These are phyloP conservation scores for Montipora cactus DNA, from an alignment of 64 coral and sea anemone genomes.

Conservation along the genomic window DNA sequence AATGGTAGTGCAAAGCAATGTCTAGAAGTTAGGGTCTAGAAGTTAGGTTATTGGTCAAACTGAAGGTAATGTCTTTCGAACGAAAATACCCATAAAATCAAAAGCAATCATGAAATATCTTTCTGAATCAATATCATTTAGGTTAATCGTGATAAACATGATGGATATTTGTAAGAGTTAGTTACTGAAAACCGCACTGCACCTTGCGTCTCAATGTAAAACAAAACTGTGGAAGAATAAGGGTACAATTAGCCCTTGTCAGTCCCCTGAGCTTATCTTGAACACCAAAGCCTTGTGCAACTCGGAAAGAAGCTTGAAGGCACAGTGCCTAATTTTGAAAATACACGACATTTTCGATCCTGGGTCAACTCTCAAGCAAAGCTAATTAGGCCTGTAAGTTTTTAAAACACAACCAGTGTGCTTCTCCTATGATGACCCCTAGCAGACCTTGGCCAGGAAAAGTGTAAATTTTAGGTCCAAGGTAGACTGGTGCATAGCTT, in stretches of 20 bases:
- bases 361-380: conserved; percentile 84
- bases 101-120: too few species aligned
- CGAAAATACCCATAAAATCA: too few species aligned
- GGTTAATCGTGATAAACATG: too few species aligned
- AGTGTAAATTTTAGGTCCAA: background rate
- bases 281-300: conserved; percentile 14
- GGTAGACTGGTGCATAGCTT: background rate
- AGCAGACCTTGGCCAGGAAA: background rate
- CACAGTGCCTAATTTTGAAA: conserved; percentile 70
- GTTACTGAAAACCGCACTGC: too few species aligned
- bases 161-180: too few species aligned
- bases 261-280: conserved; percentile 58
- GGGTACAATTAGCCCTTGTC: background rate
- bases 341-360: conserved; percentile 58
- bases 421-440: conserved; percentile 1
- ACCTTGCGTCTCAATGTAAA: too few species aligned
- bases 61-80: too few species aligned
- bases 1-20: too few species aligned
- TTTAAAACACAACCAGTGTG: conserved; percentile 41
- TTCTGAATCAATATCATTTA: too few species aligned
- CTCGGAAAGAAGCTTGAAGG: conserved; percentile 68
- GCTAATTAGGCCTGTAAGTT: conserved; percentile 49
- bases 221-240: too few species aligned
- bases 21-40: too few species aligned
- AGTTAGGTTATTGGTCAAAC: too few species aligned